Conservation (phyloP, 2,888 invertebrate genomes). For the Catotricha subobsoleta region DNA sequence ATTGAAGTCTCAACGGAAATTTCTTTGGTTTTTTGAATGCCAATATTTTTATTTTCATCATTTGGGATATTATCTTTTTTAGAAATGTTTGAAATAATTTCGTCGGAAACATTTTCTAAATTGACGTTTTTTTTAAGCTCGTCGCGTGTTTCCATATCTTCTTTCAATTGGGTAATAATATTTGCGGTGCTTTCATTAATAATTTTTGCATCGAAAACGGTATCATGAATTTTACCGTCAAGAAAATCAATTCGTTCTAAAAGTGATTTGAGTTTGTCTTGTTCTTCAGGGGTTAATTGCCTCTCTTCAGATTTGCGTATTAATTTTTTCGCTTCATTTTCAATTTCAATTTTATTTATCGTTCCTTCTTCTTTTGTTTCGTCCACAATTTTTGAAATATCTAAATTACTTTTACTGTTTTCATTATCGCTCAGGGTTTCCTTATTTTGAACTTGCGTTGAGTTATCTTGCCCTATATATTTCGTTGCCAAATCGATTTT, state of each 20-base stretch:
- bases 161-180: slow-evolving; percentile 14
- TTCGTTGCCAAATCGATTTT: too few species aligned
- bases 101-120: slow-evolving; percentile 20
- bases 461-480: too few species aligned
- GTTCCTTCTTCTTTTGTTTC: too few species aligned
- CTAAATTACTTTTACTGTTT: too few species aligned
- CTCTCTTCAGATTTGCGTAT: slow-evolving; percentile 28
- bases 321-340: slow-evolving; percentile 31
- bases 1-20: slow-evolving; percentile 4
- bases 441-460: too few species aligned
- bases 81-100: slow-evolving; percentile 4
- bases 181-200: slow-evolving; percentile 12
- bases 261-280: slow-evolving; percentile 30
- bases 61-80: not conserved
- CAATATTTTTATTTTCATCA: slow-evolving; percentile 3
- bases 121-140: slow-evolving; percentile 28
- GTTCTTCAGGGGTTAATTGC: slow-evolving; percentile 27
- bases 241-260: slow-evolving; percentile 34
- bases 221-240: slow-evolving; percentile 35
- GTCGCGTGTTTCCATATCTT: slow-evolving; percentile 31
- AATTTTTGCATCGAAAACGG: slow-evolving; percentile 20
- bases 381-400: too few species aligned
- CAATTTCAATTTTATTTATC: slow-evolving; percentile 27
- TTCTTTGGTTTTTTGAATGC: slow-evolving; percentile 4
- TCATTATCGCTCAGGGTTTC: too few species aligned